Percentiles rank a stretch among this genome's conserved stretches.
phyloP scores from a whole-genome alignment of 1,140 invertebrate species.

The Trichonephila clavata region DNA sequence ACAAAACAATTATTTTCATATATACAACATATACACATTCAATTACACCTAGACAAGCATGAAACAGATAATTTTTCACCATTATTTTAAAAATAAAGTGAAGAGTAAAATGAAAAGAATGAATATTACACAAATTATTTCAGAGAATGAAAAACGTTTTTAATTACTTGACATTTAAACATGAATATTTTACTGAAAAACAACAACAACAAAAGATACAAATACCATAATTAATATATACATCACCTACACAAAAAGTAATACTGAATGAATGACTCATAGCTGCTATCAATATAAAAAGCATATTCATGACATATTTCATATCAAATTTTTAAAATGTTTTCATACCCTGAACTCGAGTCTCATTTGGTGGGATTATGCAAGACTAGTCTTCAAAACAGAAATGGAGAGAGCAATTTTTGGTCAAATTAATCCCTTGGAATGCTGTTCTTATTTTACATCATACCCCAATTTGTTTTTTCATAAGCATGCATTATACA shows the following conservation, averaged over 20 bases:
- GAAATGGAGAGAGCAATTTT: slow-evolving; percentile 22
- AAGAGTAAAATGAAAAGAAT: background rate
- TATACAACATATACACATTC: background rate
- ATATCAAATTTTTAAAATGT: background rate
- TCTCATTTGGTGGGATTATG: slow-evolving; percentile 37
- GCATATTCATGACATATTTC: slow-evolving; percentile 7
- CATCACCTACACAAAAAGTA: slow-evolving; percentile 16
- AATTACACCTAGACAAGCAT: background rate
- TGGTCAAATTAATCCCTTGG: slow-evolving; percentile 4
- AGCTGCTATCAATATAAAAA: slow-evolving; percentile 16
- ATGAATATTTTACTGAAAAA: background rate
- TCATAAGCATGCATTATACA: no score
- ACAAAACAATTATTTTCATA: background rate
- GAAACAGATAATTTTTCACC: background rate
- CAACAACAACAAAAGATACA: background rate
- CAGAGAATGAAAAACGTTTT: background rate
- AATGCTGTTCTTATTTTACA: background rate
- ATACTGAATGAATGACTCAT: slow-evolving; percentile 40
- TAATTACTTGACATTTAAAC: background rate
- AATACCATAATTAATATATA: background rate
- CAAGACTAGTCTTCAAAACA: slow-evolving; percentile 41
- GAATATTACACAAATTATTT: background rate
- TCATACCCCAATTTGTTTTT: no score
- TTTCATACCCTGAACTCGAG: background rate
- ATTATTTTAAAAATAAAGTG: background rate